Evolutionary conservation across 2,888 invertebrate genomes (phyloP).

Genomic region (Drosophila prolongata): DNA sequence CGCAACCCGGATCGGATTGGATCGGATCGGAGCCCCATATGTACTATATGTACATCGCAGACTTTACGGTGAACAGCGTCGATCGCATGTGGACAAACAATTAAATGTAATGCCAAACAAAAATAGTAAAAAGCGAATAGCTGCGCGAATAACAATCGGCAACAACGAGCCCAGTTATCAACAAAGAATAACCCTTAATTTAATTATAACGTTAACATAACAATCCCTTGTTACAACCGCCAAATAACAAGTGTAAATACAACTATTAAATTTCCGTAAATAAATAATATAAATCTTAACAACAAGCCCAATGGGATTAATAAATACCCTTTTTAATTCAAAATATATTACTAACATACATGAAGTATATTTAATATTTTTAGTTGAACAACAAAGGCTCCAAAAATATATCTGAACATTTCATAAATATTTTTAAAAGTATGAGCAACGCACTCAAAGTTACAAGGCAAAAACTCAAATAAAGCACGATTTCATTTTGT

Average conservation of each 20-base stretch:
- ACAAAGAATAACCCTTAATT: slow-evolving; percentile 1
- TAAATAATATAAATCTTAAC: no score
- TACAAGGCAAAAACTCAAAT: no score
- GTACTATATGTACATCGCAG: slow-evolving; percentile 2
- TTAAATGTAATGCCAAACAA: slow-evolving; percentile 35
- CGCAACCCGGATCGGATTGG: slow-evolving; percentile 38
- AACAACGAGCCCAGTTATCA: neutral
- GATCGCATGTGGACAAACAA: slow-evolving; percentile 34
- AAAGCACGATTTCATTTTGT: no score
- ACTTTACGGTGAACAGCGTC: slow-evolving; percentile 10
- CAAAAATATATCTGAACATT: no score
- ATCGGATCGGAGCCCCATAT: slow-evolving; percentile 23
- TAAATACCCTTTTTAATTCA: no score
- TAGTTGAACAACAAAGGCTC: no score
- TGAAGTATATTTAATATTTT: no score
- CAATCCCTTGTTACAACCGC: neutral
- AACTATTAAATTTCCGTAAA: no score
- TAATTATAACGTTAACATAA: neutral
- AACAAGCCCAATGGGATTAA: no score
- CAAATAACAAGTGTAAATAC: neutral
- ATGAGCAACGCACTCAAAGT: no score
- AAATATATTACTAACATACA: no score
- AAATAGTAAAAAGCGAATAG: slow-evolving; percentile 13
- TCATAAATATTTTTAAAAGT: no score
- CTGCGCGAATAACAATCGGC: slow-evolving; percentile 8